Evolutionary conservation across 2,797 vertebrate genomes (phyloP).

Genomic region (Gobionotothen gibberifrons): DNA sequence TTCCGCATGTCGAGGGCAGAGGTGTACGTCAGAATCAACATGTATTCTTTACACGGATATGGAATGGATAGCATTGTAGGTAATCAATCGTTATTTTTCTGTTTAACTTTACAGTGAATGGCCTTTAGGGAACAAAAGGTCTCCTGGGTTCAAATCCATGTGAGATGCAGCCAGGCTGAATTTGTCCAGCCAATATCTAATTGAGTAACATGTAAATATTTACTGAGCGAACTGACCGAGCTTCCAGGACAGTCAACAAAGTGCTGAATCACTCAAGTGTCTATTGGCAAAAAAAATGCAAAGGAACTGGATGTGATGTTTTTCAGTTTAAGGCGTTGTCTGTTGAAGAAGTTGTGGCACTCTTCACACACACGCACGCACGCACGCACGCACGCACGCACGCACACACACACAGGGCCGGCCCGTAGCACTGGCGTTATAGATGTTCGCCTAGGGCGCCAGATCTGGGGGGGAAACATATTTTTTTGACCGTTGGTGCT

Average conservation of each 20-base stretch:
- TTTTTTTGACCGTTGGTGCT: too few relatives aligned
- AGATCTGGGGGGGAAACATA: too few relatives aligned
- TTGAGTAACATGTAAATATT: conserved; percentile 73
- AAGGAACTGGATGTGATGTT: conserved; percentile 26
- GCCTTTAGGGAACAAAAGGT: conserved; percentile 60
- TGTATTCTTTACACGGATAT: background rate
- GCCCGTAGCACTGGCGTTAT: too few relatives aligned
- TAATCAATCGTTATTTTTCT: conserved; percentile 14
- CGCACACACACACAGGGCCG: background rate
- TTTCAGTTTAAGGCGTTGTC: conserved; percentile 11
- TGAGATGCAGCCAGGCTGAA: conserved; percentile 26
- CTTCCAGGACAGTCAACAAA: conserved; percentile 48
- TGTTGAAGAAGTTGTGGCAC: too few relatives aligned
- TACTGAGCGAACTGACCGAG: conserved; percentile 49
- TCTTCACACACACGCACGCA: background rate
- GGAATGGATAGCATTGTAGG: conserved; percentile 1
- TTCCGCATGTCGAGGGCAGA: background rate
- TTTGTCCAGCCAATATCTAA: conserved; percentile 47
- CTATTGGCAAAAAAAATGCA: conserved; percentile 34
- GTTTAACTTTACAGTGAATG: conserved; percentile 20
- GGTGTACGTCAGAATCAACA: background rate
- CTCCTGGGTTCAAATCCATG: conserved; percentile 47
- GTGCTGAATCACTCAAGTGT: conserved; percentile 9
- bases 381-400: background rate
- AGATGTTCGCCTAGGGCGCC: too few relatives aligned